Evolutionary conservation across 2,797 vertebrate genomes (phyloP).

Genomic region (Gymnopithys bicolor): DNA sequence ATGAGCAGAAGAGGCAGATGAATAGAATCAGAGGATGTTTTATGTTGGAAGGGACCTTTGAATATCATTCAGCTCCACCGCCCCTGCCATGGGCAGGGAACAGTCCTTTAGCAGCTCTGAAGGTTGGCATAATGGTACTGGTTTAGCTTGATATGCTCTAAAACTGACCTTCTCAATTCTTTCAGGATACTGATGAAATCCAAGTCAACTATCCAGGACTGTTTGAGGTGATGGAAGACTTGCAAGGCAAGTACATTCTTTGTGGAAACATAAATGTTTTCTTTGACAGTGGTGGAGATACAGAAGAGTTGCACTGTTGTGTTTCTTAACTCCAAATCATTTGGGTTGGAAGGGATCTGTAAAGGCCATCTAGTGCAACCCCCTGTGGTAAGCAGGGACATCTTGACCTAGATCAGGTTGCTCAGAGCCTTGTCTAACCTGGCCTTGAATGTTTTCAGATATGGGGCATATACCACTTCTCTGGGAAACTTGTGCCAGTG

Average conservation of each 20-base stretch:
- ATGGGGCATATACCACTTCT: not conserved
- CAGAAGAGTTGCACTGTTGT: not conserved
- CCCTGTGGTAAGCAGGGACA: not conserved
- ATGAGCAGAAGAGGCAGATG: not conserved
- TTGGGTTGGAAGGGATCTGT: not conserved
- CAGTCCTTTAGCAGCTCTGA: not conserved
- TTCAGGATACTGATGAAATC: conserved; percentile 91
- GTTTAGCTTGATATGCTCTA: not conserved
- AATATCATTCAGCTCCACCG: not conserved
- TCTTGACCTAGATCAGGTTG: not conserved
- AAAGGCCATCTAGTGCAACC: not conserved
- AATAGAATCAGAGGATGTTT: not conserved
- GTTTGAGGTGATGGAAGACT: conserved; percentile 90
- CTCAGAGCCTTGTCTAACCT: fast-evolving
- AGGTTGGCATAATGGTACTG: not conserved
- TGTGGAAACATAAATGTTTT: not conserved
- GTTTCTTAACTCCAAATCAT: not conserved
- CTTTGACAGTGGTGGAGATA: not conserved
- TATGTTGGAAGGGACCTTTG: not conserved
- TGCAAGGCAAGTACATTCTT: conserved; percentile 84
- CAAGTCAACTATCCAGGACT: conserved; percentile 92
- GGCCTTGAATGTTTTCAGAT: not conserved
- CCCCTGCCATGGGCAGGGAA: not conserved
- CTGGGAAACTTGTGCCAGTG: not conserved
- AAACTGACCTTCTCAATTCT: not conserved